Evolutionary conservation across 2,888 invertebrate genomes (phyloP), one percentile per base, ranked within the genome.

Genomic region (Amblyteles armatorius): DNA sequence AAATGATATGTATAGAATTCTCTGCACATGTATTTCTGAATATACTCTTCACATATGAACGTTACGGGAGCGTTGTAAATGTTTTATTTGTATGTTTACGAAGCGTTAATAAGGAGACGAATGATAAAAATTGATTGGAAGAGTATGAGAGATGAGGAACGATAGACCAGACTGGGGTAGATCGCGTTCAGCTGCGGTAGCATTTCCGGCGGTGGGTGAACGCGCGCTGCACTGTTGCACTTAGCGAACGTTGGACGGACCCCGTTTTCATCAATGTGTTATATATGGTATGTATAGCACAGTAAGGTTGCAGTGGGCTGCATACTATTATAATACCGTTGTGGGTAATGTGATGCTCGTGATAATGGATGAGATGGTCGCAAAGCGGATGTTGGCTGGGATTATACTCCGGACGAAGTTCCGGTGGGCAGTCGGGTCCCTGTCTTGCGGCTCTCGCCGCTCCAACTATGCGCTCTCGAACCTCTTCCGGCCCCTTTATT

Each of bases 401-500:
- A 91, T 93, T 93, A 88, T 91, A 93, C 84, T 93, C 93, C 86
- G 92, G 91, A 85, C 92, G 94, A 87, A 95, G 93, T 93, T 95
- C 95, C 87, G 94, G 94, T 79, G 95, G 95, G 91, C 95, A 95
- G 88, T 95, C 95, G 88, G 95, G 95, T 89, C 94, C 94, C 90
- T 95, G 94, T 89, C 95, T 94, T 69, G 95, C 95, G 90, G 96
- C 95, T 91, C 95, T 94, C 81, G 96, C 96, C 44, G 96, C 96
- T 71, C 95, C 94, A 69, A 97, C 95, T 81, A 97, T 95, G 91
- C 96, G 96, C 89, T 96, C 96, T 88, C 96, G 95, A 89, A 96
- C 94, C 91, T 97, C 96, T 79, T 95, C 94, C 88, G 95, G 95
- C 74, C 96, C 96, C 94, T 97, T 97, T 74, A 97, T 95, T 94